Evolutionary conservation across 1,140 invertebrate species (phyloP), one percentile per base, ranked within the genome.

Genomic region (Drosophila melanica): DNA sequence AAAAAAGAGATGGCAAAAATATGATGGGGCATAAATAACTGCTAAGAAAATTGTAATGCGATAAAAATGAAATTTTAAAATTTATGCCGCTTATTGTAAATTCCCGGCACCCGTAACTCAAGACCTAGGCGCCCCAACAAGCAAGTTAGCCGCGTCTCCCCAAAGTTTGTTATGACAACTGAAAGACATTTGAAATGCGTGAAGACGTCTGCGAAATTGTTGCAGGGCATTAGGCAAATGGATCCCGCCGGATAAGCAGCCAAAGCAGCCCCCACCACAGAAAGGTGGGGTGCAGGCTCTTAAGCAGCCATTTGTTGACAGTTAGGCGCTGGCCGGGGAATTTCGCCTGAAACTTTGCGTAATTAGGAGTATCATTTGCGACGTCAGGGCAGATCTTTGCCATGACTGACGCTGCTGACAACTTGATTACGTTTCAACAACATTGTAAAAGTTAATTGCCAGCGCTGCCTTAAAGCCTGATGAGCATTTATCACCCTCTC

Each of bases 61-160:
- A 89, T 89, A 84, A 89, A 89, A 89, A 89, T 89, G 45, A 90
- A 90, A 89, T 89, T 89, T 89, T 89, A 69, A 89, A 89, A 89
- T 89, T 89, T 89, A 90, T 87, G 79, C 82, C 81, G 79, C 81
- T 86, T 86, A 87, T 86, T 86, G 75, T 87, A 79, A 81, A 87
- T 86, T 87, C 62, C 45, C 64, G 66, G 63, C 60, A 59, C 50
- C 54, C 47, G 79, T 74, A 87, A 79, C 76, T 76, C 65, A 79
- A 89, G 76, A 79, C 65, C 33, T 35, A 89, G 23, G 8, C 65
- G 53, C 53, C 75, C 63, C 37, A 20, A 37, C 44, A 64, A 53
- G 47, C n/a, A 60, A 33, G 30, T 16, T 48, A 11, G 39, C 4
- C 11, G 12, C 8, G 33, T 35, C 16, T 16, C 66, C 58, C 78